A percentile compares a stretch with the other conserved stretches of the same genome.
phyloP scores from a whole-genome alignment of 2,797 vertebrate species.

The Myotis planiceps region DNA sequence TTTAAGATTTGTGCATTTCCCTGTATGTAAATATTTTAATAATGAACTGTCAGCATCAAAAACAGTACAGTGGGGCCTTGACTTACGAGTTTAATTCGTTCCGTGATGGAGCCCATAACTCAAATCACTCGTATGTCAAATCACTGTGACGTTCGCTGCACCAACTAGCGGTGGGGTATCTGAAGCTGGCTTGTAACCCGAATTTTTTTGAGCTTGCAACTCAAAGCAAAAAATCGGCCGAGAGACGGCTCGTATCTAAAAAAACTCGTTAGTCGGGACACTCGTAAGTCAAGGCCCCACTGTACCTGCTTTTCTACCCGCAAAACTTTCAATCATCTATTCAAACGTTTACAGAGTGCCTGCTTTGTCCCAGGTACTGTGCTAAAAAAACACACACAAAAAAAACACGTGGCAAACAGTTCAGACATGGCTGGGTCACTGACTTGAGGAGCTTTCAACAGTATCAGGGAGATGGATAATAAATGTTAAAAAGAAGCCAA shows the following conservation, averaged over 20 bases:
- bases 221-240: no score
- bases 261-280: no score
- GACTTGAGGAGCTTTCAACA: not conserved
- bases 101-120: no score
- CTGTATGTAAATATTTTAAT: not conserved
- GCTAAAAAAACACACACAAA: not conserved
- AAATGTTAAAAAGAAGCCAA: not conserved
- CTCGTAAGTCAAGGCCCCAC: no score
- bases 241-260: no score
- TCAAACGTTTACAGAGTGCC: not conserved
- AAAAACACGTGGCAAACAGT: not conserved
- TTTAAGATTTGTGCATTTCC: not conserved
- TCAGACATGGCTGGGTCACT: not conserved
- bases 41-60: not conserved
- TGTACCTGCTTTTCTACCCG: slow-evolving; percentile 33
- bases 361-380: not conserved
- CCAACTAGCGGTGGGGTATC: no score
- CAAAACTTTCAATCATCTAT: not conserved
- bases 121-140: no score
- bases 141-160: no score
- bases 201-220: no score
- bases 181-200: no score
- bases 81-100: no score
- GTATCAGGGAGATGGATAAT: not conserved
- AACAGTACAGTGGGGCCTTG: no score